Conservation (phyloP, 2,797 vertebrate genomes). For the Malacoraja senta region DNA sequence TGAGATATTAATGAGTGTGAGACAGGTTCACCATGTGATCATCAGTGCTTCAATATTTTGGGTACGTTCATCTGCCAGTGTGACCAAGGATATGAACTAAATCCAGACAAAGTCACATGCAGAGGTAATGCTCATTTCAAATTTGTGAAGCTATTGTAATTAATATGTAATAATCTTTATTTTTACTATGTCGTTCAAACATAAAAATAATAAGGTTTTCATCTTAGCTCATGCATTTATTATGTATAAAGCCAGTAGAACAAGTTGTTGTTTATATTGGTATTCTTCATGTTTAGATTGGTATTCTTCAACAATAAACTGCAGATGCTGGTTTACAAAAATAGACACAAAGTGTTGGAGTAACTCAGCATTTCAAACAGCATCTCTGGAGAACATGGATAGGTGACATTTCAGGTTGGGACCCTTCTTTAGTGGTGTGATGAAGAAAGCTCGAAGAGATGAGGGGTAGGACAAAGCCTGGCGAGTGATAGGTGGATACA, state of each 20-base stretch:
- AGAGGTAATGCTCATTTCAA: constrained; percentile 62
- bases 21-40: constrained; percentile 77
- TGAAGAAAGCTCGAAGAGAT: too few species aligned
- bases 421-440: too few species aligned
- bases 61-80: constrained; percentile 94
- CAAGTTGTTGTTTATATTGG: not conserved
- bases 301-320: too few species aligned
- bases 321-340: too few species aligned
- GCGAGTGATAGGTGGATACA: too few species aligned
- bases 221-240: not conserved
- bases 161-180: not conserved
- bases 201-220: not conserved
- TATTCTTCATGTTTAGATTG: not conserved
- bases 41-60: constrained; percentile 88
- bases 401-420: too few species aligned
- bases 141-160: not conserved
- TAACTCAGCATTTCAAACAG: too few species aligned
- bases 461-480: too few species aligned
- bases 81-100: constrained; percentile 83
- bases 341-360: too few species aligned
- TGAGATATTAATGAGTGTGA: constrained; percentile 93
- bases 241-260: not conserved
- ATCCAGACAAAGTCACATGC: constrained; percentile 77
- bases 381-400: too few species aligned
- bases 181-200: not conserved